Base-by-base conservation (phyloP, 2,888 invertebrate genomes). In the Lissonota sp. region DNA sequence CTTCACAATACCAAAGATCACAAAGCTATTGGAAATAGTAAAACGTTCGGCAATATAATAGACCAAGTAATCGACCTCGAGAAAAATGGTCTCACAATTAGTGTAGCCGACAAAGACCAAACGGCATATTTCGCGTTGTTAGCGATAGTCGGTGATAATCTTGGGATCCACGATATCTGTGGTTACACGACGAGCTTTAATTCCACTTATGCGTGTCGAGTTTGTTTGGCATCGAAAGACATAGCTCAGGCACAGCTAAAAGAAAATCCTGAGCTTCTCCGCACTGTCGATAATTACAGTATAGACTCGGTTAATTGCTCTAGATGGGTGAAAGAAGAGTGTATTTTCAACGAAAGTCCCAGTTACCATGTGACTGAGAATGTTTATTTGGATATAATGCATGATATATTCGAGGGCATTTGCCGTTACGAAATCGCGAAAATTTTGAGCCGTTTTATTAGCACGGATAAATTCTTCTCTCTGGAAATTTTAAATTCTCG, bases 271-370 rank as follows among this genome's bases (percentile, higher is more conserved):
- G 2, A 37, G 8, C 40, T 69, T 8, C 8, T 85, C 37, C 72
- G 86, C 7, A 82, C 82, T 14, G 66, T 53, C 39, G 53, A 81
- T 53, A 86, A 85, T 72, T 84, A 83, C 58, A 58, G 66, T 1
- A n/a, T 49, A 26, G 83, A 84, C 78, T 53, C 82, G 44, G 51
- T 70, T 55, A 57, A 58, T 37, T 8, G 16, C 37, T 53, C 53
- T 53, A 83, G 80, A 60, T 85, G 87, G 10, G 80, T 86, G 60
- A 79, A 82, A 51, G 83, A 85, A 79, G 51, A 71, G 44, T 86
- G 80, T 16, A 46, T 83, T 40, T 85, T 85, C 5, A 84, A 86
- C 79, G 10, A 42, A 44, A 77, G 83, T 12, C 66, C 69, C 6
- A 66, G 75, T 67, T 85, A 72, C 79, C 80, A 85, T 10, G 51